Base-by-base conservation (phyloP, 2,888 invertebrate species). In the Microchrysa polita region DNA sequence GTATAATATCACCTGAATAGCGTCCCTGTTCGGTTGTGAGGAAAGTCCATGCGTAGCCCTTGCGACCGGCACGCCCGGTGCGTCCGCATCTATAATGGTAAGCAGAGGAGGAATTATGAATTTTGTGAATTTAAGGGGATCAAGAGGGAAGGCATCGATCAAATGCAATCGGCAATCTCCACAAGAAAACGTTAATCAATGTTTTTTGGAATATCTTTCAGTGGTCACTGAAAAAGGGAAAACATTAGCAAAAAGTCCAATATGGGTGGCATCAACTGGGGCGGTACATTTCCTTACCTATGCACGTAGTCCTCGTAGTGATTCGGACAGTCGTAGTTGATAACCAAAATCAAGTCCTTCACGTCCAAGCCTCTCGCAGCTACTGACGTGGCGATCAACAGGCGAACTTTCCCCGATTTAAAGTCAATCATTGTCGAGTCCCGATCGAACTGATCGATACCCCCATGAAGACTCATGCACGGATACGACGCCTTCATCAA, bases 241-340 rank as follows among this genome's bases (percentile, higher is more conserved):
- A 34, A 5, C 4, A 34, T 34, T 34, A 34, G n/a, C n/a, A n/a
- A 34, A 34, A 2, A 34, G 27, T 34, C n/a, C 27, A 34, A 34
- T 34, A 7, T n/a, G n/a, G n/a, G n/a, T n/a, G n/a, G n/a, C n/a
- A n/a, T n/a, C n/a, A 34, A 34, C 27, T 34, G 7, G 27, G 27
- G 27, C 27, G 7, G 27, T 34, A 5, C 7, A 27, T 10, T 23
- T 20, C n/a, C 22, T 77, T 77, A 89, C 89, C 89, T 87, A 84
- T 99, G 99, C 20, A 99, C 98, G 84, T 99, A 99, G 85, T 99
- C 99, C 85, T 99, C 99, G 82, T 99, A 99, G 85, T 99, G 99
- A 86, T 99, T 99, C 0, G 99, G 98, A 81, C 97, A 98, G 86
- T 99, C 98, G 84, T 97, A 99, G 86, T 99, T 99, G 14, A 99